Base-by-base conservation (phyloP, 1,140 invertebrate species). In the Drosophila baimaii region DNA sequence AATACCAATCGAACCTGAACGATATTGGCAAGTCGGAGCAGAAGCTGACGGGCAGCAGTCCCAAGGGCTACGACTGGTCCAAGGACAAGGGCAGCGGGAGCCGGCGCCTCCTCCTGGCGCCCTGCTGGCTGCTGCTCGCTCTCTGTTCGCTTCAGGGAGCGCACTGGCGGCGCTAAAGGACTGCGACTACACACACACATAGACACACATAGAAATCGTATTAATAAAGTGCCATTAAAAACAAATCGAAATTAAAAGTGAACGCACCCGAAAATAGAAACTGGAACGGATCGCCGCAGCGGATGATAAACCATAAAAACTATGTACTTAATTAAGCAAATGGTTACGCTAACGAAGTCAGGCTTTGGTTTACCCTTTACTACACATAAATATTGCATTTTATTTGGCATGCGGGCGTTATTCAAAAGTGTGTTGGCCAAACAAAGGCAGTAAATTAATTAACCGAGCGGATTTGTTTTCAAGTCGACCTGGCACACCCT, bases 11-110 rank as follows among this genome's bases (percentile, higher is more conserved):
- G 44, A 95, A 95, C 86, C 90, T 96, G 52, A 95, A 95, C 81
- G 95, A 95, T 89, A 94, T 95, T 65, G 95, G 94, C 65, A 95
- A 95, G 91, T 95, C 94, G 6, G 95, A 95, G 80, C 95, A 95
- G 81, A 95, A 95, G 83, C 94, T 94, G n/a, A 92, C 90, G 69
- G 90, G 82, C 37, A 85, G 72, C 31, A 92, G 80, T 69, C 76
- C 80, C 37, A 90, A 91, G 44, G 83, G 81, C n/a, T 90, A 90
- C 31, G 91, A 92, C 52, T 92, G 91, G 91, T 76, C 91, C 54
- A 91, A 92, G 52, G 90, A 76, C 63, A 91, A 91, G 61, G 54
- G 44, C 23, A 57, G 35, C 31, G 79, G 51, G 25, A 47, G 35
- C 3, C 46, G 8, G 33, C 31, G 25, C 13, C 27, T 17, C 10